Conservation (phyloP, 2,113 vertebrate genomes). For the Sterna hirundo region DNA sequence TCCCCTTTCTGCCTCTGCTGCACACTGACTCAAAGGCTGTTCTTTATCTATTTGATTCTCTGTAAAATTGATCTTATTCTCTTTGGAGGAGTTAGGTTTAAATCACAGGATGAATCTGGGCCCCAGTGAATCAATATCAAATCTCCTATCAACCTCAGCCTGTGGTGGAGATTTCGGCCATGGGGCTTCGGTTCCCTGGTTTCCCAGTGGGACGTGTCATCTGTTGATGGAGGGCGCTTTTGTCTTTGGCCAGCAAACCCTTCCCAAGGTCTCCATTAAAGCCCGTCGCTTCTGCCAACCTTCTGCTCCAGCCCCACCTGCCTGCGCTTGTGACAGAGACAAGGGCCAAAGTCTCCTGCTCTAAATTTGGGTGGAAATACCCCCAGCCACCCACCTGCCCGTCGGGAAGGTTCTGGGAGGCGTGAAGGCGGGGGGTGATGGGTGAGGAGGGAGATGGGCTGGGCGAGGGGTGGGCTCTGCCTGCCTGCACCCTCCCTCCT, state of each 20-base stretch:
- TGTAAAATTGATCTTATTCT: conserved; percentile 67
- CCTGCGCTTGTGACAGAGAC: neutral
- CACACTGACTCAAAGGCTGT: conserved; percentile 25
- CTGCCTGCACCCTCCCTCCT: neutral
- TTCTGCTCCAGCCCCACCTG: neutral
- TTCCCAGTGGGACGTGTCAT: neutral
- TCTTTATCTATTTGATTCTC: conserved; percentile 65
- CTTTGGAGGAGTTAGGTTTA: conserved; percentile 67
- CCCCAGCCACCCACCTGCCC: fast-evolving
- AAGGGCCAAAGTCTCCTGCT: neutral
- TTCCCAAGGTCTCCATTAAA: neutral
- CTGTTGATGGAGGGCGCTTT: neutral
- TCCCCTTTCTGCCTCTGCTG: neutral
- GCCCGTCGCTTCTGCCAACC: neutral
- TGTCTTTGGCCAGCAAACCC: fast-evolving
- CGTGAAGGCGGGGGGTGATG: fast-evolving
- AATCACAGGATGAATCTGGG: conserved; percentile 55
- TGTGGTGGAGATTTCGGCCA: neutral
- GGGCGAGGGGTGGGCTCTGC: fast-evolving
- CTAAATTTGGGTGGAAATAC: neutral
- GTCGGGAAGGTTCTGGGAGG: fast-evolving
- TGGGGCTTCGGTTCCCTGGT: neutral
- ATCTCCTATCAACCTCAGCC: conserved; percentile 9
- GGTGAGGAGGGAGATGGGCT: neutral
- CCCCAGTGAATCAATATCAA: conserved; percentile 52